phyloP scores from a whole-genome alignment of 2,113 vertebrate genomes.

The Channa maculata region DNA sequence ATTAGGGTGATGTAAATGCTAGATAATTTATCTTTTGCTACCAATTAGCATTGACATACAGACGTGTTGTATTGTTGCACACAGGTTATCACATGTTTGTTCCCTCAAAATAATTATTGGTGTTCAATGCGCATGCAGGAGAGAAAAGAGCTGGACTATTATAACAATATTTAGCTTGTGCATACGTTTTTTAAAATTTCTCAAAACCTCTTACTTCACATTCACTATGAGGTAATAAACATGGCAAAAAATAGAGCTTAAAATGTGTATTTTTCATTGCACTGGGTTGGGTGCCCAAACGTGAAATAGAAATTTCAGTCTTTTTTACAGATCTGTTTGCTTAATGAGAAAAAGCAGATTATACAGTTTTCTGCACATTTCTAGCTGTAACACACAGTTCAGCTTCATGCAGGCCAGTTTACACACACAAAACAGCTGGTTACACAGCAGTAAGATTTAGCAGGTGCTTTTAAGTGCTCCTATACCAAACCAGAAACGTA shows the following conservation, averaged over 20 bases:
- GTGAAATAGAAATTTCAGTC: too few species aligned
- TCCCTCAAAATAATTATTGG: background rate
- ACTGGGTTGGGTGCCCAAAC: too few species aligned
- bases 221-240: too few species aligned
- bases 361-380: constrained; percentile 10
- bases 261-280: too few species aligned
- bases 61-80: background rate
- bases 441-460: background rate
- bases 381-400: background rate
- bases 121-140: background rate
- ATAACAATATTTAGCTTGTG: too few species aligned
- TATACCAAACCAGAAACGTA: too few species aligned
- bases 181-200: too few species aligned
- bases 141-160: background rate
- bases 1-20: background rate
- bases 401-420: background rate
- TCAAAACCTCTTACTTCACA: too few species aligned
- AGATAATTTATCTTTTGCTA: background rate
- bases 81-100: too few species aligned
- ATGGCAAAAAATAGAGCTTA: too few species aligned
- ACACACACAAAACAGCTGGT: background rate
- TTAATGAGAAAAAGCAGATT: background rate
- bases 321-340: background rate
- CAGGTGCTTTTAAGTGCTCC: background rate
- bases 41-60: background rate